Base-by-base conservation (phyloP, 2,888 invertebrate species). In the Megamerina dolium region DNA sequence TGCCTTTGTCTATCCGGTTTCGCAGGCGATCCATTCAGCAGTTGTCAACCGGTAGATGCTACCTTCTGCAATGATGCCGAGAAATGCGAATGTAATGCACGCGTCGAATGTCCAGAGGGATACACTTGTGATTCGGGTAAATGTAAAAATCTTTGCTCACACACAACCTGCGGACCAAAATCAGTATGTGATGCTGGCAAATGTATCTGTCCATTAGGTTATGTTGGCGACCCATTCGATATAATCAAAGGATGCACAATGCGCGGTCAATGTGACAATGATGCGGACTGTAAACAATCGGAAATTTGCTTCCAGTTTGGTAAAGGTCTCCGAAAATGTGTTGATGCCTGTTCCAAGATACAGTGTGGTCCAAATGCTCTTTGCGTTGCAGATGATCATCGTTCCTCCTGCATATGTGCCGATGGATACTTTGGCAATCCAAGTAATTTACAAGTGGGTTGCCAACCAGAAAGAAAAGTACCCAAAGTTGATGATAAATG, bases 351-450 rank as follows among this genome's bases (percentile, higher is more conserved):
- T 61, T 83, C 83, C 51, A 88, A 88, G 72, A 75, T 87, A 23
- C 89, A 90, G 59, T 92, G 92, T 64, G 92, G 92, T 10, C 90
- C 91, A 0, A 92, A 92, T 67, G 90, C 92, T 3, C 70, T 90
- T 2, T 92, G 92, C 64, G 80, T 90, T 6, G 82, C 86, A 13
- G 82, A 87, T 58, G 84, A 85, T 60, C 92, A 92, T 67, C 79
- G 85, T 49, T 87, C 91, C 2, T 82, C 86, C 23, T 93, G 92
- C 62, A 82, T 91, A 47, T 93, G 93, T 63, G 77, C 83, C 18
- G 85, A 88, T 49, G 88, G 87, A 1, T 89, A 82, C 63, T 73
- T 77, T 39, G 93, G 92, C 20, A 85, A 87, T 69, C 90, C 92
- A 1, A 83, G 81, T 52, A 87, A 92, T 66, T 74, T 88, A 16